phyloP scores from a whole-genome alignment of 1,140 invertebrate genomes.

The Diorhabda sublineata region DNA sequence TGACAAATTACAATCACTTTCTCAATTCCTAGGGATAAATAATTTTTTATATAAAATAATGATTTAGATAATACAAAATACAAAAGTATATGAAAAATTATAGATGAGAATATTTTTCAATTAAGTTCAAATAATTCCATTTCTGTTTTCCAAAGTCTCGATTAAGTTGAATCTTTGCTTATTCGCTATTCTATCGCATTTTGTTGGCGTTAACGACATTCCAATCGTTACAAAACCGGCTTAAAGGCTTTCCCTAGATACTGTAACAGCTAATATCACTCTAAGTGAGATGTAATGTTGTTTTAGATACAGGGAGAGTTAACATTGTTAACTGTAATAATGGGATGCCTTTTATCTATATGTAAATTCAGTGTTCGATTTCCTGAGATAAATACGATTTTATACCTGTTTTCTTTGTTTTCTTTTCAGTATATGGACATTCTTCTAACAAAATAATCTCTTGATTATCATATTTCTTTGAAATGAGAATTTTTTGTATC shows the following conservation, averaged over 20 bases:
- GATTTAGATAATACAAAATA: no score
- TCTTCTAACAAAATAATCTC: no score
- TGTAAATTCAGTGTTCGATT: neutral
- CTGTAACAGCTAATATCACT: conserved; percentile 1
- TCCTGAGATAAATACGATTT: neutral
- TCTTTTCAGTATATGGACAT: no score
- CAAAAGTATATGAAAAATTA: no score
- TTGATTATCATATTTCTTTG: no score
- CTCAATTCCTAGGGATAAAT: no score
- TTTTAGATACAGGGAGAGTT: conserved; percentile 19
- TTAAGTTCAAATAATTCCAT: no score
- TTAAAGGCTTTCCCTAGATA: conserved; percentile 2
- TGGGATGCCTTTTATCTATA: neutral
- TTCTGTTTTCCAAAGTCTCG: neutral
- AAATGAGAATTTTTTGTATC: no score
- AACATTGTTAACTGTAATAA: conserved; percentile 17
- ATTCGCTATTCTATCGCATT: neutral
- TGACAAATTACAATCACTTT: no score
- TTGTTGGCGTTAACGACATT: neutral
- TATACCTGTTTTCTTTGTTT: neutral
- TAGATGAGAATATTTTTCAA: no score
- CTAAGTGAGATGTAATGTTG: conserved; percentile 23
- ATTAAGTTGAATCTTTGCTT: neutral
- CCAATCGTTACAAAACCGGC: conserved; percentile 4
- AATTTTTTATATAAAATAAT: no score